These are phyloP conservation scores for Subanguina moxae DNA, from an alignment of 1,140 invertebrate species.

Conservation along the genomic window DNA sequence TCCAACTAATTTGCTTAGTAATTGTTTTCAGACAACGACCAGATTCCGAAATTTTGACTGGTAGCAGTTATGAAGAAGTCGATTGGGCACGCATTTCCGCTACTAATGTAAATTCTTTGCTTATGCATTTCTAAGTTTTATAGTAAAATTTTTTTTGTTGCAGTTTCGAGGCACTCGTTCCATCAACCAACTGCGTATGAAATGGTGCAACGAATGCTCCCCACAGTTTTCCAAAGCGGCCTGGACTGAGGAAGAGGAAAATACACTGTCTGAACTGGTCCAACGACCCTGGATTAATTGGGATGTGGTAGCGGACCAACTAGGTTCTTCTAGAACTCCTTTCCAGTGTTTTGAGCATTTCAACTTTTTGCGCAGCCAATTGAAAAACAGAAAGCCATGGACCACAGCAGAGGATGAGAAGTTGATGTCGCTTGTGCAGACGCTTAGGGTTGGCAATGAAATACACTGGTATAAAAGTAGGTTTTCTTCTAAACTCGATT, in stretches of 20 bases:
- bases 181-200: constrained; percentile 36
- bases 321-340: constrained; percentile 20
- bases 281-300: constrained; percentile 29
- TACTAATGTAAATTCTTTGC: constrained; percentile 23
- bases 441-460: constrained; percentile 32
- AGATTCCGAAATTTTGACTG: not conserved
- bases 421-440: constrained; percentile 23
- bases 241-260: constrained; percentile 37
- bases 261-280: constrained; percentile 4
- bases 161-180: constrained; percentile 35
- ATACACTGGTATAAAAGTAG: constrained; percentile 41
- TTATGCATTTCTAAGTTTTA: not conserved
- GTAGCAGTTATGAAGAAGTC: constrained; percentile 20
- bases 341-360: constrained; percentile 40
- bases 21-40: constrained; percentile 17
- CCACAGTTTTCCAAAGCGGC: constrained; percentile 14
- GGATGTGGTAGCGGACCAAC: constrained; percentile 27
- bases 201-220: constrained; percentile 30
- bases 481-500: too few species aligned
- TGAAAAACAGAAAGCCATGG: constrained; percentile 28
- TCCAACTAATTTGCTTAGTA: too few species aligned
- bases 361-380: constrained; percentile 10
- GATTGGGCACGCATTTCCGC: constrained; percentile 40
- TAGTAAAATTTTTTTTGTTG: not conserved
- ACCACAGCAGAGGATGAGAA: constrained; percentile 38